A percentile compares a stretch with the other conserved stretches of the same genome.
Evolutionary conservation across 1,140 invertebrate species (phyloP).

Genomic region (Saccostrea glomerata): DNA sequence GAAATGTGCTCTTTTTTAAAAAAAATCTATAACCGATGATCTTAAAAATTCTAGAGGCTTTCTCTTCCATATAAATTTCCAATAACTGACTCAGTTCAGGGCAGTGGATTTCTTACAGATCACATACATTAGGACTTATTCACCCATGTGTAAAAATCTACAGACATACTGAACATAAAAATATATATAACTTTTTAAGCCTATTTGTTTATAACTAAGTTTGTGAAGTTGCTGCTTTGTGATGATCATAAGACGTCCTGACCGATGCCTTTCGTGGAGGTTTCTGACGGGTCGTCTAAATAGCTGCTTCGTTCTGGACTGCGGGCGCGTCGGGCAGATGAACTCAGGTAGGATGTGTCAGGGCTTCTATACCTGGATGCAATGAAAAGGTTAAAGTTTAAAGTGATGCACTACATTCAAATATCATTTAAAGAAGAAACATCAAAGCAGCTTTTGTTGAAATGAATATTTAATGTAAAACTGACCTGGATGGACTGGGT

Average conservation of each 20-base stretch:
- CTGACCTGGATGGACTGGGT: slow-evolving; percentile 62
- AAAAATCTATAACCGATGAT: neutral
- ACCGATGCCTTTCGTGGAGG: slow-evolving; percentile 54
- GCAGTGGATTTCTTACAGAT: slow-evolving; percentile 12
- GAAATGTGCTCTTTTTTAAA: neutral
- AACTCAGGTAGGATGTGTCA: slow-evolving; percentile 61
- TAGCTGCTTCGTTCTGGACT: slow-evolving; percentile 63
- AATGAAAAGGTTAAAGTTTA: neutral
- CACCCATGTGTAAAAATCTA: slow-evolving; percentile 2
- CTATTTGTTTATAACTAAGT: neutral
- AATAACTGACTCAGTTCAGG: neutral
- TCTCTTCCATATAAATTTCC: neutral
- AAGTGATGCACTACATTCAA: neutral
- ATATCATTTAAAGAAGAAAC: neutral
- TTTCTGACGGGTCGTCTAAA: slow-evolving; percentile 59
- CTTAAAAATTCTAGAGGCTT: neutral
- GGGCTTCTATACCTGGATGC: slow-evolving; percentile 52
- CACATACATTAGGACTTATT: slow-evolving; percentile 1
- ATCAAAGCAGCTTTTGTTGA: neutral
- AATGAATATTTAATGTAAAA: neutral
- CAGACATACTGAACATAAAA: slow-evolving; percentile 18
- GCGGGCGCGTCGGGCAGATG: slow-evolving; percentile 58
- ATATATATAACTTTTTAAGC: neutral
- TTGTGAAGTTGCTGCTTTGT: slow-evolving; percentile 18
- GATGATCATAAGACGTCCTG: slow-evolving; percentile 59